Conservation (phyloP, 2,113 vertebrate species). For the Dasyprocta punctata region DNA sequence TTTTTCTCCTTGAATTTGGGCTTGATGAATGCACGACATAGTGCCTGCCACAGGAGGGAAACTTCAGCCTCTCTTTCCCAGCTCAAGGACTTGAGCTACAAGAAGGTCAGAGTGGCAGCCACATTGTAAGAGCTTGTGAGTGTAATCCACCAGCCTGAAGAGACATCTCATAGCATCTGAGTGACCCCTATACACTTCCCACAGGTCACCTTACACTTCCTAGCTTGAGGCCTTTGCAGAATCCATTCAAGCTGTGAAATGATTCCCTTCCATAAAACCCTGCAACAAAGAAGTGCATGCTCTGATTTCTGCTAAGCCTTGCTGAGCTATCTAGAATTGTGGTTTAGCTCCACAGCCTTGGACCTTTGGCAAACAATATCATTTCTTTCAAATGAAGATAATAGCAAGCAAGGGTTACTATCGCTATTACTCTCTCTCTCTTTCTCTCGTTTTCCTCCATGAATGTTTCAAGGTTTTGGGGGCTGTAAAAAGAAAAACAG, state of each 20-base stretch:
- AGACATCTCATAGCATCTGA: constrained; percentile 79
- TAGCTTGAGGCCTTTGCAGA: constrained; percentile 81
- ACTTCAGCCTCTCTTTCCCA: constrained; percentile 70
- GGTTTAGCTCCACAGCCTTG: constrained; percentile 64
- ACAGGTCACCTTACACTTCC: constrained; percentile 82
- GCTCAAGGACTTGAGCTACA: constrained; percentile 78
- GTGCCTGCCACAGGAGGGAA: constrained; percentile 49
- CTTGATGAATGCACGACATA: constrained; percentile 65
- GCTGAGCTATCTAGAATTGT: constrained; percentile 82
- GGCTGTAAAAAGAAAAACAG: constrained; percentile 37
- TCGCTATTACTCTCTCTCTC: constrained; percentile 22
- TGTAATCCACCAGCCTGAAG: constrained; percentile 79
- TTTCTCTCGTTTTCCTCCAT: not conserved
- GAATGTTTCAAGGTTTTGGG: constrained; percentile 68
- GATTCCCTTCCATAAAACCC: constrained; percentile 79
- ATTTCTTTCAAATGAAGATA: constrained; percentile 70
- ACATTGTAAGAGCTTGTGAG: constrained; percentile 77
- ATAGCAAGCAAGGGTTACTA: constrained; percentile 33
- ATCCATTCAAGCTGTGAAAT: constrained; percentile 71
- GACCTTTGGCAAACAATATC: constrained; percentile 76
- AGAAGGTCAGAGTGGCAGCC: constrained; percentile 79
- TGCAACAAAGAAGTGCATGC: constrained; percentile 83
- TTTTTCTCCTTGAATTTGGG: constrained; percentile 77
- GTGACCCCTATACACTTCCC: constrained; percentile 82
- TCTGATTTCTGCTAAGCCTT: constrained; percentile 80